A percentile compares a stretch with the other conserved stretches of the same genome.
These are phyloP conservation scores for Clarias batrachus DNA, from an alignment of 2,113 vertebrate genomes.

Conservation along the genomic window DNA sequence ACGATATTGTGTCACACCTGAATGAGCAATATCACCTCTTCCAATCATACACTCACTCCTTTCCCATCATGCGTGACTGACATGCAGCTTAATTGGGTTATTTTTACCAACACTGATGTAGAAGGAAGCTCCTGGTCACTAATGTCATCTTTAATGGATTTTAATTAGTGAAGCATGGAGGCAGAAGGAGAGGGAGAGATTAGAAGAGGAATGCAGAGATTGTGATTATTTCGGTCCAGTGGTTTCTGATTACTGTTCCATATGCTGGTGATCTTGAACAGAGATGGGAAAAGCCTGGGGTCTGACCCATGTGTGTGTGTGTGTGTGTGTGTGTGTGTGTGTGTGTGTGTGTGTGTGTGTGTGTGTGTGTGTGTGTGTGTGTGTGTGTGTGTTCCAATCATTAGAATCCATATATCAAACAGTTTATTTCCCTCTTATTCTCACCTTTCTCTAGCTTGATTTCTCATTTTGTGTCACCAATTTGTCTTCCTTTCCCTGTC, in stretches of 20 bases:
- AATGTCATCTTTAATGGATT: slow-evolving; percentile 70
- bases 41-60: slow-evolving; percentile 13
- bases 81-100: slow-evolving; percentile 65
- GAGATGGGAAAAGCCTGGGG: slow-evolving; percentile 6
- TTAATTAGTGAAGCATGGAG: slow-evolving; percentile 66
- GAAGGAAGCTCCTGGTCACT: slow-evolving; percentile 62
- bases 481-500: not conserved
- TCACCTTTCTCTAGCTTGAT: slow-evolving; percentile 8
- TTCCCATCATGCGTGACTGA: slow-evolving; percentile 53
- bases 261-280: slow-evolving; percentile 27
- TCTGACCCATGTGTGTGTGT: not conserved
- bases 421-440: slow-evolving; percentile 6
- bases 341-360: not conserved
- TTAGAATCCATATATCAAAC: not conserved
- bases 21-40: slow-evolving; percentile 18
- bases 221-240: slow-evolving; percentile 43
- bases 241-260: slow-evolving; percentile 48
- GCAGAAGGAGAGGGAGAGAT: slow-evolving; percentile 51
- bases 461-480: not conserved
- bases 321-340: not conserved
- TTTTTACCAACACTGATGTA: slow-evolving; percentile 62
- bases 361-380: not conserved
- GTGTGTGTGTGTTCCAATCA: not conserved
- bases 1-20: slow-evolving; percentile 19
- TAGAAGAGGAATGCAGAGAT: slow-evolving; percentile 50